phyloP scores from a whole-genome alignment of 2,797 vertebrate species.

The Helarctos malayanus region DNA sequence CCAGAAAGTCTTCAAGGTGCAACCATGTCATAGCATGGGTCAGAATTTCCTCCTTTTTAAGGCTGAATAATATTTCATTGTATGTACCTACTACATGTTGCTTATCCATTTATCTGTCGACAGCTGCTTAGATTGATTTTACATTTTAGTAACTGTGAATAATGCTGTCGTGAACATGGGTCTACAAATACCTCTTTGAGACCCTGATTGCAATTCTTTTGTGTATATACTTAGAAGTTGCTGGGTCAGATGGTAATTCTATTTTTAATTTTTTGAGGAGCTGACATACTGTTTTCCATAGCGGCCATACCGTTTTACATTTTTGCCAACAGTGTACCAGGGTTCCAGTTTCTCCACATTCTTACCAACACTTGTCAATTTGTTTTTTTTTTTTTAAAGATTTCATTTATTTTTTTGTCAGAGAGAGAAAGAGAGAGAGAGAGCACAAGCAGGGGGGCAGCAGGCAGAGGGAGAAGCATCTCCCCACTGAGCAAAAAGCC shows the following conservation, averaged over 20 bases:
- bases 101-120: not conserved
- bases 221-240: not conserved
- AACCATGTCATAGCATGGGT: not conserved
- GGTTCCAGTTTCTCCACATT: not conserved
- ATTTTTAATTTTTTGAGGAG: not conserved
- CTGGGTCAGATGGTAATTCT: not conserved
- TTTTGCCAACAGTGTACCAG: not conserved
- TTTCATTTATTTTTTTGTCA: too few relatives aligned
- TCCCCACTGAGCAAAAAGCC: too few relatives aligned
- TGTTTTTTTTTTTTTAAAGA: not conserved
- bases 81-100: not conserved
- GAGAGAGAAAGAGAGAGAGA: too few relatives aligned
- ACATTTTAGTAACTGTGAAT: not conserved
- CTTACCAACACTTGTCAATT: not conserved
- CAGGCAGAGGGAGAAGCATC: too few relatives aligned
- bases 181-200: not conserved
- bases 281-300: not conserved
- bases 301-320: not conserved
- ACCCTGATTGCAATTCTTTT: not conserved
- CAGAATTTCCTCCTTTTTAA: not conserved
- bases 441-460: too few relatives aligned
- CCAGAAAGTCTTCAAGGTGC: not conserved
- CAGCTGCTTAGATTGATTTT: not conserved
- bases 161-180: not conserved
- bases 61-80: not conserved